Base-by-base conservation (phyloP, 2,797 vertebrate species). In the Squalus acanthias region DNA sequence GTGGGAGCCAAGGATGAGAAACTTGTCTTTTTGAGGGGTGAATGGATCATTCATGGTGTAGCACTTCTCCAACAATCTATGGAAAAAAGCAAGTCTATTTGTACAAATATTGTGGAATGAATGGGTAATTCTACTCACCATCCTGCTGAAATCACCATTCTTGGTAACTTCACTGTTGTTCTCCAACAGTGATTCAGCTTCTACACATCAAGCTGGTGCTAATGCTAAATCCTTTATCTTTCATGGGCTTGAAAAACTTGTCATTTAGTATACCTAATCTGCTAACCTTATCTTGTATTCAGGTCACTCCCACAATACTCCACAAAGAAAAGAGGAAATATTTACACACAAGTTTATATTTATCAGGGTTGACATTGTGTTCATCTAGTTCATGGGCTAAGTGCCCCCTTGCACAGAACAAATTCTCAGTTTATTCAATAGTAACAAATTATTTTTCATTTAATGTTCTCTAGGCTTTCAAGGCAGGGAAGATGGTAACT, bases 31-130 rank as follows among this genome's bases (percentile, higher is more conserved):
- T 96, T 98, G 98, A 0, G 98, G 97, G 95, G 97, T 98, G 97
- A 99, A 99, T 9, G 99, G 99, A 97, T 99, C 99, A 96, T 97
- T 98, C 97, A 98, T 98, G 96, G 99, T 97, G 94, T 98, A 99
- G 97, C 98, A 98, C 96, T 99, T 98, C 97, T 99, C 99, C 63
- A 99, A 97, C 96, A 99, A 97, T 96, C 99, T 99, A 0, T 2
- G 96, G 60, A 96, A 97, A 92, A 4, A n/a, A 89, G 79, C 67
- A 72, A 60, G 3, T 20, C 20, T 26, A 88, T 88, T 93, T 67
- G n/a, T 67, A n/a, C 87, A 46, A 93, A 67, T 26, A 88, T 7
- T 39, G 12, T 93, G 3, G 63, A 93, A n/a, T 93, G 17, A 63
- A 17, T 65, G 22, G 50, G 50, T 88, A 88, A 88, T 57, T 26